Base-by-base conservation (phyloP, 2,113 vertebrate genomes). In the Chauna torquata region DNA sequence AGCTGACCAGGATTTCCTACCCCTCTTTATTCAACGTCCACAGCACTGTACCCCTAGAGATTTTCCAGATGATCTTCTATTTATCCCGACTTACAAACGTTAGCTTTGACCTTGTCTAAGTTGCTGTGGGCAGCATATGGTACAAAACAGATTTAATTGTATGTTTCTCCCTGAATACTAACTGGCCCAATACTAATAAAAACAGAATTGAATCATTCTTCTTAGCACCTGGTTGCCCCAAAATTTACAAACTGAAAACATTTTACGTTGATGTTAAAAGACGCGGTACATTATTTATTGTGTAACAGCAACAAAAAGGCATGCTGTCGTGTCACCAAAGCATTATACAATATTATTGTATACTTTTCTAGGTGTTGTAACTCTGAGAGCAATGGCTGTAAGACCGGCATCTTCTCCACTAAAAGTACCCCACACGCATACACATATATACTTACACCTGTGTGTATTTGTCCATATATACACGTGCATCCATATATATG, bases 91-190 rank as follows among this genome's bases (percentile, higher is more conserved):
- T 96, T 97, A 94, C 92, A 97, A 98, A 97, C 77, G 87, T 85
- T 96, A 96, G 76, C 96, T 93, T 94, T 97, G 96, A 98, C 95
- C 98, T 97, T 94, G 98, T 92, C 97, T 92, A 96, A 97, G 86
- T 92, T 96, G 98, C 90, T 98, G 97, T 95, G 97, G 98, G 98
- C 96, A 98, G 98, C 98, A 98, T 99, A 98, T 98, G 98, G 98
- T 97, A 97, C 94, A 64, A 94, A 98, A 97, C 98, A 97, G 98
- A 98, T 97, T 97, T 98, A 98, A 99, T 98, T 99, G 98, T 97
- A 98, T 97, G 98, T 98, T 98, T 96, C 97, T 98, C 97, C 97
- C 96, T 55, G 83, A 70, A 52, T 94, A 96, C 98, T 98, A 98
- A 98, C 97, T 95, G 97, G 97, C 96, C 96, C 86, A 97, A 93